Evolutionary conservation across 1,140 invertebrate species (phyloP).

Genomic region (Chrysomallon squamiferum): DNA sequence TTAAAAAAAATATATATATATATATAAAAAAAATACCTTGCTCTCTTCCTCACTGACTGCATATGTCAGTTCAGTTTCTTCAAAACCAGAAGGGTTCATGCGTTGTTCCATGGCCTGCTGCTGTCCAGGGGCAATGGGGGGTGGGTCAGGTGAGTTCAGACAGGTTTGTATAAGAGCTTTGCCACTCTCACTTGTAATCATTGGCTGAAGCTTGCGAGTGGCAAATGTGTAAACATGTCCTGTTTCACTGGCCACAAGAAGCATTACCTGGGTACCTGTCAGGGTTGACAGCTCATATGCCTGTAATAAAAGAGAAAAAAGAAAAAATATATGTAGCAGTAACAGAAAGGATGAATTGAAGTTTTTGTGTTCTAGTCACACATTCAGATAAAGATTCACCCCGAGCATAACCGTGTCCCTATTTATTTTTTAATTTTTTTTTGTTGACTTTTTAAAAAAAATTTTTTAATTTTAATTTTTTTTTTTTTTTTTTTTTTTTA

Average conservation of each 20-base stretch:
- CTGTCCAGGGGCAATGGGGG: conserved; percentile 66
- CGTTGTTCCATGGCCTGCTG: conserved; percentile 76
- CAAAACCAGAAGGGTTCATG: conserved; percentile 98
- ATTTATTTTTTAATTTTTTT: too few species aligned
- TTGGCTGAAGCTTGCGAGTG: conserved; percentile 97
- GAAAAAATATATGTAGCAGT: too few species aligned
- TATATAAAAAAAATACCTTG: too few species aligned
- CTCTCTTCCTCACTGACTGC: conserved; percentile 72
- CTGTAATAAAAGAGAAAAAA: conserved; percentile 68
- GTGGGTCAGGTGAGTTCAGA: conserved; percentile 95
- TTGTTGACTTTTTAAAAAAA: too few species aligned
- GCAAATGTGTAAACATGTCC: conserved; percentile 99
- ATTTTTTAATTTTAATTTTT: too few species aligned
- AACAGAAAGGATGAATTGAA: too few species aligned
- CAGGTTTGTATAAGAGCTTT: conserved; percentile 99
- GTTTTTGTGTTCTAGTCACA: too few species aligned
- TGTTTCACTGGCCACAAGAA: conserved; percentile 65
- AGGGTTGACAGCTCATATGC: conserved; percentile 98
- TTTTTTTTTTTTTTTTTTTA: too few species aligned
- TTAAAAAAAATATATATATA: too few species aligned
- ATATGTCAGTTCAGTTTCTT: conserved; percentile 97
- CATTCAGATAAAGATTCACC: too few species aligned
- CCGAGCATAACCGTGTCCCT: too few species aligned
- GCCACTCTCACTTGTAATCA: conserved; percentile 99
- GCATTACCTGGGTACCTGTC: conserved; percentile 95